Conservation (phyloP, 2,888 invertebrate genomes). For the Patella ulyssiponensis region DNA sequence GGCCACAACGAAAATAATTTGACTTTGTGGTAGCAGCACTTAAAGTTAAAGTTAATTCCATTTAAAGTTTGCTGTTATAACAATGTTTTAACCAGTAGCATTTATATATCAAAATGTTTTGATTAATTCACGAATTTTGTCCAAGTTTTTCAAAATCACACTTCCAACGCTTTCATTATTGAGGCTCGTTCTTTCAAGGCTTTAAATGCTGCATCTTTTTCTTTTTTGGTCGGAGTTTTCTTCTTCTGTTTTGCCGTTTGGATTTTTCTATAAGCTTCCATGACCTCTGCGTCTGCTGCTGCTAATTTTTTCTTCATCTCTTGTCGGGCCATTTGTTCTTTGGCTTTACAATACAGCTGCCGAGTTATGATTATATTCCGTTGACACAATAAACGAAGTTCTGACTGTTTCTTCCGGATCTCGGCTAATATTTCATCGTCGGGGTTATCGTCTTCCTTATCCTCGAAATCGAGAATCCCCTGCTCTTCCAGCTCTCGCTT, state of each 20-base stretch:
- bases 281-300: constrained; percentile 78
- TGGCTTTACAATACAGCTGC: constrained; percentile 80
- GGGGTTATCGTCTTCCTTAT: constrained; percentile 72
- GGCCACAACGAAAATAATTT: no score
- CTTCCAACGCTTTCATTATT: constrained; percentile 63
- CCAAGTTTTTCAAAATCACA: constrained; percentile 29
- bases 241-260: constrained; percentile 86
- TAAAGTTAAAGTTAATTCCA: no score
- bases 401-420: constrained; percentile 89
- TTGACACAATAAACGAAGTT: constrained; percentile 73
- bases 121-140: neutral
- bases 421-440: constrained; percentile 88
- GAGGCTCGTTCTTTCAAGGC: constrained; percentile 78
- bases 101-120: no score
- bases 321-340: constrained; percentile 85
- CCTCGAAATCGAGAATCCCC: constrained; percentile 74
- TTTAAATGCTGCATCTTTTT: constrained; percentile 85
- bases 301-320: constrained; percentile 84
- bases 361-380: constrained; percentile 85
- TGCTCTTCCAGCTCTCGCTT: constrained; percentile 89
- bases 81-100: no score
- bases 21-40: no score
- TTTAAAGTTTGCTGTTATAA: no score
- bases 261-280: constrained; percentile 89
- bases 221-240: constrained; percentile 83